phyloP scores from a whole-genome alignment of 2,888 invertebrate genomes.

The Urechis unicinctus region DNA sequence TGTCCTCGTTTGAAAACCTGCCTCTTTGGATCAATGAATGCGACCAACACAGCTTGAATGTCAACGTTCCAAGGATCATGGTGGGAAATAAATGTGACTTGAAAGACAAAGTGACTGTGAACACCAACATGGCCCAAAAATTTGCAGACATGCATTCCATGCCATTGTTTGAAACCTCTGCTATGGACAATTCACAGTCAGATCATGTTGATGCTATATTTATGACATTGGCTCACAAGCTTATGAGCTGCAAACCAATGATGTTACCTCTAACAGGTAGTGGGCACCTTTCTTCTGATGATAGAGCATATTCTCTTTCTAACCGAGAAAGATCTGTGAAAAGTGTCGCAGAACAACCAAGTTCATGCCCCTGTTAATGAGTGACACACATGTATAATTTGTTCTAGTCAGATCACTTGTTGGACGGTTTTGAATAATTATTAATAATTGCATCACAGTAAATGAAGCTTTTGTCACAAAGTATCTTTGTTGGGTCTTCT shows the following conservation, averaged over 20 bases:
- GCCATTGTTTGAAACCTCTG: constrained; percentile 79
- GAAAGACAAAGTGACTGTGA: constrained; percentile 57
- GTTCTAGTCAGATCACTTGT: too few species aligned
- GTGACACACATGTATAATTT: too few species aligned
- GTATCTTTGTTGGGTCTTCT: too few species aligned
- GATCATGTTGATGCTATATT: constrained; percentile 77
- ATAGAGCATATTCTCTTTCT: too few species aligned
- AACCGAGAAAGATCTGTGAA: too few species aligned
- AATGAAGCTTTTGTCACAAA: too few species aligned
- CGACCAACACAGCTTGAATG: constrained; percentile 61
- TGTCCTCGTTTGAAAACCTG: constrained; percentile 93
- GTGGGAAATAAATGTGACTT: constrained; percentile 71
- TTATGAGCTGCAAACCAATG: constrained; percentile 62
- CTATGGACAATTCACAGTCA: constrained; percentile 65
- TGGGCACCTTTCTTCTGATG: too few species aligned
- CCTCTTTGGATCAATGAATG: constrained; percentile 92
- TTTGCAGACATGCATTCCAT: constrained; percentile 55
- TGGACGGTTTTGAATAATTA: too few species aligned
- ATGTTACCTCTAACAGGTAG: constrained; percentile 51
- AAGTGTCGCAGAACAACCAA: too few species aligned
- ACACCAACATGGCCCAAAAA: constrained; percentile 67
- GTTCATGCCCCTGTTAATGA: too few species aligned
- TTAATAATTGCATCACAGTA: too few species aligned
- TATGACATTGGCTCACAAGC: constrained; percentile 73
- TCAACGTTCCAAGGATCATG: constrained; percentile 61